Base-by-base conservation (phyloP, 2,113 vertebrate species). In the Himantopus leucocephalus region DNA sequence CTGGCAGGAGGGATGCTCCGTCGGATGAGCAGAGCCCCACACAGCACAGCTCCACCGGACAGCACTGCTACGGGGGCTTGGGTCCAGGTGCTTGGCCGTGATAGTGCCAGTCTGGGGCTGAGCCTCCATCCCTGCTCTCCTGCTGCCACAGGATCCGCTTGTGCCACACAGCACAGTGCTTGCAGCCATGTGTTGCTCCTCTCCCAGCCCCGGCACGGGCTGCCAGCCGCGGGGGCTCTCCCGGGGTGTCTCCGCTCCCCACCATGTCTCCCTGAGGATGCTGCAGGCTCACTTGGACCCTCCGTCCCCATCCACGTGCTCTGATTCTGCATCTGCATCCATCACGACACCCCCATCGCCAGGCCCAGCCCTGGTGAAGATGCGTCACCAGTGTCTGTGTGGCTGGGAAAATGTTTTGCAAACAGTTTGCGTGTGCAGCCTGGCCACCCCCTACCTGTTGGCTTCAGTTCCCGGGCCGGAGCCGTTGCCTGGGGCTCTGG, bases 271-370 rank as follows among this genome's bases (percentile, higher is more conserved):
- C 32, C 11, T 2, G n/a, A 7, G 39, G 45, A 60, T 1, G 8
- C 18, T 6, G 39, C 5, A 12, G 53, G 3, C 10, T 43, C 59
- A 5, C 52, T 0, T 14, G 47, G 53, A 24, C 39, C 27, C 86
- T 4, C 4, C 3, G 29, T 18, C 27, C 41, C 55, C 41, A 4
- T 29, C 14, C 35, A 2, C 0, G 1, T 3, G 24, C 63, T 14
- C 37, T 0, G 0, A 8, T 5, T 6, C 55, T 27, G 34, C 1
- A 20, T 7, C 35, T 14, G 67, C 5, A 32, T 3, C 37, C 30
- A 1, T 3, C 2, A 1, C 1, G 2, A 8, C 43, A 0, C n/a
- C 12, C 14, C 13, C 58, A 10, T 17, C 23, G 14, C 23, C 0
- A 1, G 43, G 8, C 26, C 55, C 68, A n/a, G 50, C 43, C 68